These are phyloP conservation scores for Byasa hedistus DNA, from an alignment of 2,888 invertebrate species.

Conservation along the genomic window DNA sequence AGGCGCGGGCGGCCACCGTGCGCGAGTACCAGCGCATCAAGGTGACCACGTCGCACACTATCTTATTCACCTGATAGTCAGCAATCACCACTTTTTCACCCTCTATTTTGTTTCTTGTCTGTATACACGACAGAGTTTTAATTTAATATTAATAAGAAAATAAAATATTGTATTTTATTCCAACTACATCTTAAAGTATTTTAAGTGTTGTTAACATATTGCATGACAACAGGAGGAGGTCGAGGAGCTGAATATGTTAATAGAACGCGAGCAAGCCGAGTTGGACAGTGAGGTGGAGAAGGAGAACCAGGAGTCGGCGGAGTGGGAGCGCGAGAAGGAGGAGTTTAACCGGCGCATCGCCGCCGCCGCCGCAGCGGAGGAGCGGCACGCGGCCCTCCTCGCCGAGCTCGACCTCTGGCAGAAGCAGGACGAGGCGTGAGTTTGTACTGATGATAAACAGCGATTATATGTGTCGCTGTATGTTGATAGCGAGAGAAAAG, in stretches of 20 bases:
- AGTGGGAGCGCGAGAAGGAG: conserved; percentile 38
- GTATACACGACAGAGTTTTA: too few species aligned
- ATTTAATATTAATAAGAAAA: too few species aligned
- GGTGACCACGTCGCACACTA: neutral
- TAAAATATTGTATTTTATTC: too few species aligned
- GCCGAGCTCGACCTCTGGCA: conserved; percentile 53
- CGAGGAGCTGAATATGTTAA: conserved; percentile 46
- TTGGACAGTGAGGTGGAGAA: conserved; percentile 41
- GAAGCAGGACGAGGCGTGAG: conserved; percentile 51
- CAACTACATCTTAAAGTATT: too few species aligned
- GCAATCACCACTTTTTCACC: too few species aligned
- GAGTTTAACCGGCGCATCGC: conserved; percentile 35
- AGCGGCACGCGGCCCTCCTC: conserved; percentile 39
- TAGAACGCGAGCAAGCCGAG: conserved; percentile 46
- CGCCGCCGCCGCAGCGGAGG: conserved; percentile 36
- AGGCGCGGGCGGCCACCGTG: conserved; percentile 31
- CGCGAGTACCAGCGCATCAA: neutral
- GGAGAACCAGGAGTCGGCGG: conserved; percentile 43
- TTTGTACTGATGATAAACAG: conserved; percentile 16
- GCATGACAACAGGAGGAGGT: conserved; percentile 50
- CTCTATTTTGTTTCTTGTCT: too few species aligned
- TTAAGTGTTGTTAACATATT: too few species aligned
- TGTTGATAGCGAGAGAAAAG: too few species aligned
- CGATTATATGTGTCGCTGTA: too few species aligned
- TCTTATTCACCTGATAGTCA: too few species aligned